Conservation (phyloP, 37 sponge, comb jelly and placozoan species). For the Corticium candelabrum region DNA sequence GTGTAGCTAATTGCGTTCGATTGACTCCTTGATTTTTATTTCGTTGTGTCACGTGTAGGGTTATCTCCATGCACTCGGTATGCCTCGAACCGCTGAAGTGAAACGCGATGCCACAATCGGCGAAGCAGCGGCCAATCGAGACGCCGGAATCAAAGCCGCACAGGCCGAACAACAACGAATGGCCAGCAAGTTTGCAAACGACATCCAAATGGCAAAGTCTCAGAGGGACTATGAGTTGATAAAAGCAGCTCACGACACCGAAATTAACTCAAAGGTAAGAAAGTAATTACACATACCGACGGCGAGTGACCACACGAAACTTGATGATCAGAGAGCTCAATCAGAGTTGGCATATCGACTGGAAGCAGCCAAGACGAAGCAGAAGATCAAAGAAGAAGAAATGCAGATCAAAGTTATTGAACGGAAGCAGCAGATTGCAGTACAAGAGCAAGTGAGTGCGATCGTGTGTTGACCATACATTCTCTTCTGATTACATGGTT, state of each 20-base stretch:
- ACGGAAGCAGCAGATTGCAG: slow-evolving; percentile 21
- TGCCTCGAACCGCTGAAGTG: slow-evolving; percentile 37
- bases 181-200: slow-evolving; percentile 18
- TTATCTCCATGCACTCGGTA: slow-evolving; percentile 35
- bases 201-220: slow-evolving; percentile 19
- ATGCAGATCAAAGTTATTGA: slow-evolving; percentile 47
- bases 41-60: too few species aligned
- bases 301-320: too few species aligned
- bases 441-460: slow-evolving; percentile 29
- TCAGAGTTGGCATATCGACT: slow-evolving; percentile 20
- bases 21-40: too few species aligned
- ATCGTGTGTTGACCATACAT: too few species aligned
- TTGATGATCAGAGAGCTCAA: too few species aligned
- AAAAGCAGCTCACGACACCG: slow-evolving; percentile 31
- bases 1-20: too few species aligned
- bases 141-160: slow-evolving; percentile 36
- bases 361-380: slow-evolving; percentile 37
- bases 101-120: slow-evolving; percentile 42
- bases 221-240: slow-evolving; percentile 23
- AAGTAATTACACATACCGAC: too few species aligned
- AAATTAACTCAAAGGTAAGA: slow-evolving; percentile 24
- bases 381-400: slow-evolving; percentile 31
- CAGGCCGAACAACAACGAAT: slow-evolving; percentile 20
- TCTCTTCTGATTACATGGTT: background rate
- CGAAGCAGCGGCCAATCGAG: slow-evolving; percentile 27